phyloP scores from a whole-genome alignment of 2,797 vertebrate genomes.

The Uromys caudimaculatus region DNA sequence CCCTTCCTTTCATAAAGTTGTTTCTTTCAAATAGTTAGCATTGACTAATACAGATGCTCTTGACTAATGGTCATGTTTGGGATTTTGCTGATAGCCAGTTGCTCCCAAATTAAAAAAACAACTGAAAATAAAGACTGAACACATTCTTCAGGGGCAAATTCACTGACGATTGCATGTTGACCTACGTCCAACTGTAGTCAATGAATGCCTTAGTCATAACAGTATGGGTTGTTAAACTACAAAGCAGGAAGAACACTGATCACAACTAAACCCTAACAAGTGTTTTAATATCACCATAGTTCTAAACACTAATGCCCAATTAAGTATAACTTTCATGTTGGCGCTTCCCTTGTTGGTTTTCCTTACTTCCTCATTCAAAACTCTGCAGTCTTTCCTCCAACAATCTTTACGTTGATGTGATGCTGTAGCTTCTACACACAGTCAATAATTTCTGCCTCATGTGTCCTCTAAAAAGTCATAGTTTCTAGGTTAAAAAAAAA shows the following conservation, averaged over 20 bases:
- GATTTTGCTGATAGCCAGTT: not conserved
- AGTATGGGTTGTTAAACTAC: not conserved
- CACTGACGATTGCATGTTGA: not conserved
- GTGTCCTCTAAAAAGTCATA: not conserved
- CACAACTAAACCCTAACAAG: not conserved
- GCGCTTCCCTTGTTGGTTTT: not conserved
- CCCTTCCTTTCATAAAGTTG: not conserved
- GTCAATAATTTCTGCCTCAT: not conserved
- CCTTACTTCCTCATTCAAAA: not conserved
- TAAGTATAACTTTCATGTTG: not conserved
- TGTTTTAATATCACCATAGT: not conserved
- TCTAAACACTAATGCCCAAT: not conserved
- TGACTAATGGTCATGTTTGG: not conserved
- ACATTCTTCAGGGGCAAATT: not conserved
- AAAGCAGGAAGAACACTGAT: not conserved
- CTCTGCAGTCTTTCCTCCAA: not conserved
- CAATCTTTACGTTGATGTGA: not conserved
- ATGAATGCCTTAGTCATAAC: not conserved
- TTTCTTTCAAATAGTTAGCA: not conserved
- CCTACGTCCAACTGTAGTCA: not conserved
- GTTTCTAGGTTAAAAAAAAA: not conserved
- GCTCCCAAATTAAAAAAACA: not conserved
- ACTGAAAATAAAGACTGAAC: not conserved
- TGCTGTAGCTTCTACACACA: not conserved
- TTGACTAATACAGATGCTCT: not conserved